Evolutionary conservation across 1,140 invertebrate genomes (phyloP).

Genomic region (Cephus cinctus): DNA sequence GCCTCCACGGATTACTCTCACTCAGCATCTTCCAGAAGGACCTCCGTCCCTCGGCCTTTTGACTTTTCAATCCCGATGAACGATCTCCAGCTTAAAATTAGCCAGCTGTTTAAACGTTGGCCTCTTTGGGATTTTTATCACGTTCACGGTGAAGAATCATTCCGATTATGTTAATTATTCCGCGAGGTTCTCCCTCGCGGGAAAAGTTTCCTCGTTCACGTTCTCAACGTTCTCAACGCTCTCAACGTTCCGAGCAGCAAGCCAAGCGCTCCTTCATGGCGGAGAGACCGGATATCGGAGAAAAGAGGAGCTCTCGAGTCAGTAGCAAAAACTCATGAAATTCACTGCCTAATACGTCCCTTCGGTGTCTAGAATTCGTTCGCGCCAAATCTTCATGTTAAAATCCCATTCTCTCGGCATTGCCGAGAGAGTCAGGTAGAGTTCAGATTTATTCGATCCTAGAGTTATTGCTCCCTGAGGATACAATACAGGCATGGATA

Average conservation of each 20-base stretch:
- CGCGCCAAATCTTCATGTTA: constrained; percentile 10
- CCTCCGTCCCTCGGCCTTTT: too few relatives aligned
- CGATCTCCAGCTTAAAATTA: background rate
- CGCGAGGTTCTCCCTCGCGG: constrained; percentile 26
- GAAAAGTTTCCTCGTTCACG: too few relatives aligned
- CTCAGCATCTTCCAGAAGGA: too few relatives aligned
- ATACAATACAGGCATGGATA: too few relatives aligned
- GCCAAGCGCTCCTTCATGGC: constrained; percentile 14
- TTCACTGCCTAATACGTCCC: constrained; percentile 10
- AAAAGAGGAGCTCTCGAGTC: background rate
- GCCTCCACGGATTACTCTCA: too few relatives aligned
- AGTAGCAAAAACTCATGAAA: constrained; percentile 7
- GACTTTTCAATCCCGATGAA: constrained; percentile 6
- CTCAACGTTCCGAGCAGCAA: constrained; percentile 8
- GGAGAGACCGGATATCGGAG: background rate
- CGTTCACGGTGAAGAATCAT: constrained; percentile 27
- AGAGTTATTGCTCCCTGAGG: too few relatives aligned
- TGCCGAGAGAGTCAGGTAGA: background rate
- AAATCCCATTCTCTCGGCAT: constrained; percentile 1
- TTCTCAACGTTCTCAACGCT: too few relatives aligned
- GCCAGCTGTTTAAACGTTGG: constrained; percentile 31
- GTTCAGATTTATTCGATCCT: too few relatives aligned
- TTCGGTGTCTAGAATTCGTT: constrained; percentile 8
- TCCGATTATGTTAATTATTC: constrained; percentile 40
- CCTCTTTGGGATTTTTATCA: background rate